These are phyloP conservation scores for Embiotoca jacksoni DNA, from an alignment of 2,113 vertebrate genomes.

Conservation along the genomic window DNA sequence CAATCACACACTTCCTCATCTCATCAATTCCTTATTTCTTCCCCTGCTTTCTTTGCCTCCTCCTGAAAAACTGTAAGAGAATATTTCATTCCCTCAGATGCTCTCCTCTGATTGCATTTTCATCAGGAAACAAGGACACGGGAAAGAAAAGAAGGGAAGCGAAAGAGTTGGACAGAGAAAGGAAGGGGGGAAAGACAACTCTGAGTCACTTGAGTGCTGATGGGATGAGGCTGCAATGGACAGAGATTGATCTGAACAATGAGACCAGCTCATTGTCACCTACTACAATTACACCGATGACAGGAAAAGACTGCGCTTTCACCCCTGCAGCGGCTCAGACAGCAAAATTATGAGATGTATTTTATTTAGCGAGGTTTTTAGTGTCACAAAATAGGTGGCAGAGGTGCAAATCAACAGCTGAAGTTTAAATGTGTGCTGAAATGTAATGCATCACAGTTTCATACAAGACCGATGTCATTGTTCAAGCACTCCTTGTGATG, in stretches of 20 bases:
- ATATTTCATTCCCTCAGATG: slow-evolving; percentile 57
- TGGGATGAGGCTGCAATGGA: slow-evolving; percentile 45
- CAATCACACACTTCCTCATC: slow-evolving; percentile 65
- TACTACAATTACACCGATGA: slow-evolving; percentile 30
- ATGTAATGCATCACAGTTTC: slow-evolving; percentile 26
- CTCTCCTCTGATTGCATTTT: slow-evolving; percentile 70
- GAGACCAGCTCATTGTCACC: slow-evolving; percentile 76
- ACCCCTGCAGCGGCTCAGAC: slow-evolving; percentile 29
- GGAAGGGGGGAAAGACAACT: slow-evolving; percentile 27
- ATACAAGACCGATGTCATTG: neutral
- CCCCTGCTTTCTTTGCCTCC: slow-evolving; percentile 60
- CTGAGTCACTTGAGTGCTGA: slow-evolving; percentile 55
- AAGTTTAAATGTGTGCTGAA: neutral
- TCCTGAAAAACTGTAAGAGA: slow-evolving; percentile 63
- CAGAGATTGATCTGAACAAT: slow-evolving; percentile 57
- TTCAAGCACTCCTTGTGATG: slow-evolving; percentile 7
- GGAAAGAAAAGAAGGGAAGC: slow-evolving; percentile 48
- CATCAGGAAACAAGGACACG: slow-evolving; percentile 60
- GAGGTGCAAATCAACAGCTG: slow-evolving; percentile 9
- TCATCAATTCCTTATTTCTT: slow-evolving; percentile 61
- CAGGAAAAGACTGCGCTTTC: slow-evolving; percentile 28
- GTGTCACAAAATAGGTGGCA: slow-evolving; percentile 32
- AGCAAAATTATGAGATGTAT: slow-evolving; percentile 29
- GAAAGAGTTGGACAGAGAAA: slow-evolving; percentile 40
- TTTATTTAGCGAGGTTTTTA: neutral